Base-by-base conservation (phyloP, 2,888 invertebrate species). In the Sturmia bella region DNA sequence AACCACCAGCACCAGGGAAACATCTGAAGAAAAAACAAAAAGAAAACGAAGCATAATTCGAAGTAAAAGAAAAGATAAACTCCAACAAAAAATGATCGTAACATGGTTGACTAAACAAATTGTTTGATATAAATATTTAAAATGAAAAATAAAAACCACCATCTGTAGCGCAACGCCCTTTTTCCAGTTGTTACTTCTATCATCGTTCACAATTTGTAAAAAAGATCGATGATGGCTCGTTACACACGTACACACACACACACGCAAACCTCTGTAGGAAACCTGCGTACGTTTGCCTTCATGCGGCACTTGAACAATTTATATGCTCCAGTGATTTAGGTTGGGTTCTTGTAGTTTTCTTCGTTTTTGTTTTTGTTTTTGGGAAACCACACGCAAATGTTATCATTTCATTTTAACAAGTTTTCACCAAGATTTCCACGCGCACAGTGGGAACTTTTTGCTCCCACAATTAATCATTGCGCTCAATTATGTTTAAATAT, bases 381-480 rank as follows among this genome's bases (percentile, higher is more conserved):
- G 43, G 57, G 59, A 68, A 69, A 41, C 78, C 78, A 57, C 75
- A 81, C 75, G 59, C 57, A 77, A 80, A 72, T 76, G 66, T 72
- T 69, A 80, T 76, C 80, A 73, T 68, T 75, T 64, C 48, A 66
- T 72, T 79, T 75, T 63, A 61, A 73, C 74, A 74, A 69, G 72
- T 78, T 73, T 77, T 81, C 70, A 72, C 70, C 52, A 63, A 68
- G 83, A 82, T 84, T 84, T 83, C 80, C 80, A 80, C 80, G 75
- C 73, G 74, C 77, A 84, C 72, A 83, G 89, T 88, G 86, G 88
- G 89, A 86, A 86, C 68, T 84, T 78, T 84, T 84, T 57, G 89
- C 89, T 89, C 89, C 89, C 89, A 89, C 89, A 89, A 89, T 89
- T 87, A 89, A 89, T 89, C 89, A 89, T 79, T 76, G 15, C 12